Base-by-base conservation (phyloP, 2,113 vertebrate species). In the Stercorarius parasiticus region DNA sequence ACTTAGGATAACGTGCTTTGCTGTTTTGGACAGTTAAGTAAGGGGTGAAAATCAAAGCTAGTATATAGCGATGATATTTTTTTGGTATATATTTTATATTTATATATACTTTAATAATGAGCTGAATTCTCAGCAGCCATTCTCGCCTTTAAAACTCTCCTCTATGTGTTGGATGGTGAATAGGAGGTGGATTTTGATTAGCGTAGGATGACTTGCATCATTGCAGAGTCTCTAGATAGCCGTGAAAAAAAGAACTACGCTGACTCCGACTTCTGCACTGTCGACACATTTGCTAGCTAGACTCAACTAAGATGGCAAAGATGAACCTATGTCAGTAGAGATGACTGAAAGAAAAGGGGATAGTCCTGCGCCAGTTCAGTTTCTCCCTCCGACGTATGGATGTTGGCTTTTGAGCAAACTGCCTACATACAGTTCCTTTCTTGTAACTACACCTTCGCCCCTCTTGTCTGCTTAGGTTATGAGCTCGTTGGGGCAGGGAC, bases 401-500 rank as follows among this genome's bases (percentile, higher is more conserved):
- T 67, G 8, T 5, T 30, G 79, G 43, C 56, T 87, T 36, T 53
- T 61, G 45, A 79, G 45, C 85, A 47, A 82, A 12, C 22, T 26
- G 36, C 49, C 42, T 76, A 3, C 25, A 1, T 15, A 9, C 20
- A 5, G 11, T 10, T 81, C 25, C 18, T 73, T 66, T 55, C 25
- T 19, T 50, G 5, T 30, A 30, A 16, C 27, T 66, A 45, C 11
- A 20, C 8, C 29, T 53, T 36, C 29, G 50, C 34, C 55, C 53
- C n/a, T 55, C 47, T 21, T 38, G 15, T 52, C 45, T 50, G n/a
- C 29, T 74, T 2, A 5, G 30, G 15, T 49, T 52, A 61, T 22
- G 8, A 43, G 23, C 34, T 36, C 5, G 0, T 11, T 34, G 38
- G 64, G 42, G 71, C 45, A 86, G 64, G 0, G 1, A 5, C 0